Evolutionary conservation across 2,888 invertebrate species (phyloP), one percentile per base, ranked within the genome.

Genomic region (Rhingia campestris): DNA sequence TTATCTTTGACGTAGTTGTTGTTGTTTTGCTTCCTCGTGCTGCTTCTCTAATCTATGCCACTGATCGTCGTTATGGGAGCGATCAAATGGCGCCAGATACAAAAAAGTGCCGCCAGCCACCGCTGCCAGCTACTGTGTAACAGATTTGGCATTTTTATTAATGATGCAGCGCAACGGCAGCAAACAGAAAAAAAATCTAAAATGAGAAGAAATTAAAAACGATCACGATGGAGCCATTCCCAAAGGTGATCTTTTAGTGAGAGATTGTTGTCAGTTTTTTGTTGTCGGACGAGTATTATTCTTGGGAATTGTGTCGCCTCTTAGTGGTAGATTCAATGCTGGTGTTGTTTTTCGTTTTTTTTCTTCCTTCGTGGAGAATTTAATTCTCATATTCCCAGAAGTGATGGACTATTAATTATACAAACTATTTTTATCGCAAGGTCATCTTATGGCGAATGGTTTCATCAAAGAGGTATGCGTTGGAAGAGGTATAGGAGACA

Each of bases 21-120:
- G 1, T 43, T 37, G 39, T 14, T 35, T 54, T 49, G 22, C 49
- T 56, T 61, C 37, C 64, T 59, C 43, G 53, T 70, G 72, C 69
- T 84, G 69, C 69, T 69, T 70, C 80, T 80, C 80, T 84, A 84
- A 84, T 84, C 84, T 84, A 84, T 84, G 64, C 74, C 79, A 84
- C 84, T 80, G 84, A 80, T 80, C 84, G 74, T 84, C 80, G 80
- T 84, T 84, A 84, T 84, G 84, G 84, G 84, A 84, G 80, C 80
- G 80, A 84, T 84, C 84, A 84, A 84, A 84, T 84, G 84, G 84
- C 84, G 84, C 84, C 84, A 84, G 84, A 70, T 84, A 84, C 54
- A 84, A 80, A 74, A 84, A 84, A 84, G 82, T 84, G 84, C 84
- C 84, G 84, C 84, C 84, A 84, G 64, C 69, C 80, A 74, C 79